phyloP scores from a whole-genome alignment of 2,113 vertebrate species.

The Tetrax tetrax region DNA sequence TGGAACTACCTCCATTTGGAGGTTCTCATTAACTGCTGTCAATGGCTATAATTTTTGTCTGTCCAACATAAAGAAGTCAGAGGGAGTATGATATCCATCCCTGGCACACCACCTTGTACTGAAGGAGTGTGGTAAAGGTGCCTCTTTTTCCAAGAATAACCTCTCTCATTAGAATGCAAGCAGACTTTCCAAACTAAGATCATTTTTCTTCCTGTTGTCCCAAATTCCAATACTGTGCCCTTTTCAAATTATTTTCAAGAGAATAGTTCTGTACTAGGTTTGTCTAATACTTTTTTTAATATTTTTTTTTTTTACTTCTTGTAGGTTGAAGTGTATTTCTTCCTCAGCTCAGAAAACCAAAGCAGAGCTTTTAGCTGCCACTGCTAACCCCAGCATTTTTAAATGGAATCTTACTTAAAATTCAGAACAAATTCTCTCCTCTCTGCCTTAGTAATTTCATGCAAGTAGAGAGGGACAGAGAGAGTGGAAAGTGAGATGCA shows the following conservation, averaged over 20 bases:
- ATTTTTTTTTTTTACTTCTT: constrained; percentile 19
- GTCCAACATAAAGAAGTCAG: not conserved
- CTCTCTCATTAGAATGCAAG: constrained; percentile 74
- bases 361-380: constrained; percentile 44
- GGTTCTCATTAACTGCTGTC: constrained; percentile 21
- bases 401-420: constrained; percentile 72
- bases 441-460: constrained; percentile 56
- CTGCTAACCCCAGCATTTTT: constrained; percentile 63
- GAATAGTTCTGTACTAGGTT: constrained; percentile 48
- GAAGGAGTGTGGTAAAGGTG: constrained; percentile 5
- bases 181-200: constrained; percentile 70
- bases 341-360: constrained; percentile 52
- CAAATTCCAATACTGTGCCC: constrained; percentile 79
- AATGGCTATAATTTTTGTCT: constrained; percentile 35
- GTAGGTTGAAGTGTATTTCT: constrained; percentile 52
- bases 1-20: not conserved
- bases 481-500: not conserved
- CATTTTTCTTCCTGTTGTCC: constrained; percentile 81
- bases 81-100: not conserved
- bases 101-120: constrained; percentile 18
- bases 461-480: not conserved
- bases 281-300: not conserved
- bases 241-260: constrained; percentile 75
- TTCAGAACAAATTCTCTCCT: constrained; percentile 63
- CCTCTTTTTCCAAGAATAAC: constrained; percentile 70